phyloP scores from a whole-genome alignment of 1,140 invertebrate species.

The Tribolium castaneum region DNA sequence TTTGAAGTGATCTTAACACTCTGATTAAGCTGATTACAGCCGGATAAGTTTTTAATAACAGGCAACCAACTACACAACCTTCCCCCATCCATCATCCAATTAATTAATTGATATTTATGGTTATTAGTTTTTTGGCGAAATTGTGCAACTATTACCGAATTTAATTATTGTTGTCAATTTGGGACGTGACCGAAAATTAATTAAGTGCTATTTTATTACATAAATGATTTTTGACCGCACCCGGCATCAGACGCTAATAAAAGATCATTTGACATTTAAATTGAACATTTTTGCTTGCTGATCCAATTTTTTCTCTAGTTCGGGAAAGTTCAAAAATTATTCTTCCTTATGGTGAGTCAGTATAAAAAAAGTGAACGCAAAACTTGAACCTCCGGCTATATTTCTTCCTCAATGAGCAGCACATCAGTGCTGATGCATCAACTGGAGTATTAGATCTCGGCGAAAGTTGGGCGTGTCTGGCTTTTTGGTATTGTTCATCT shows the following conservation, averaged over 20 bases:
- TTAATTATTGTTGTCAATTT: slow-evolving; percentile 17
- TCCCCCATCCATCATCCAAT: background rate
- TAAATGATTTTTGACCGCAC: background rate
- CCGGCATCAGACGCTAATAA: background rate
- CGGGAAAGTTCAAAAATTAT: slow-evolving; percentile 9
- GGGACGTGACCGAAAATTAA: background rate
- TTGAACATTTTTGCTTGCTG: background rate
- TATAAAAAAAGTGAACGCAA: slow-evolving; percentile 24
- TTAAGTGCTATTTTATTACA: slow-evolving; percentile 15
- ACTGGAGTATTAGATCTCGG: background rate
- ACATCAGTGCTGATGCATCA: slow-evolving; percentile 15
- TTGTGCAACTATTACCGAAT: slow-evolving; percentile 1
- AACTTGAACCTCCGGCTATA: background rate
- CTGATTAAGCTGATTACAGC: background rate
- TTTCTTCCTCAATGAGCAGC: slow-evolving; percentile 11
- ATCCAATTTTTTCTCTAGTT: background rate
- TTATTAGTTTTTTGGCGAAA: background rate
- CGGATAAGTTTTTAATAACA: background rate
- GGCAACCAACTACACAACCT: slow-evolving; percentile 4
- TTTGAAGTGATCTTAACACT: background rate
- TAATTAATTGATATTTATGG: background rate
- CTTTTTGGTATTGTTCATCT: slow-evolving; percentile 9
- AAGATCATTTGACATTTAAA: slow-evolving; percentile 7
- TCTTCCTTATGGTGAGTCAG: background rate
- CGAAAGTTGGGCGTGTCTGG: slow-evolving; percentile 19